phyloP scores from a whole-genome alignment of 2,797 vertebrate species.

The Lophius americanus region DNA sequence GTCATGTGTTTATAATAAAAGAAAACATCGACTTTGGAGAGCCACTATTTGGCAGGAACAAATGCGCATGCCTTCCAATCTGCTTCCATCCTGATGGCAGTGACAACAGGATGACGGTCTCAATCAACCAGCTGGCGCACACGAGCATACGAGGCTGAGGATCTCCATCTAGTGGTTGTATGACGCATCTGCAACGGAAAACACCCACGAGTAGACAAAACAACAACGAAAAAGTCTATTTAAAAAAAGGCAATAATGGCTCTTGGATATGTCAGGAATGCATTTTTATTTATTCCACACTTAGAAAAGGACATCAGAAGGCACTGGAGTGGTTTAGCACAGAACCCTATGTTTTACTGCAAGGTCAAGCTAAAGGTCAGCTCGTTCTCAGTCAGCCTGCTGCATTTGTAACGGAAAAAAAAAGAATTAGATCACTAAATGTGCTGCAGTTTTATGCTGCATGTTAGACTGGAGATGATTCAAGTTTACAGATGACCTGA shows the following conservation, averaged over 20 bases:
- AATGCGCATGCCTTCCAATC: constrained; percentile 50
- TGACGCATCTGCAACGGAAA: not conserved
- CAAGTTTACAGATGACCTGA: constrained; percentile 29
- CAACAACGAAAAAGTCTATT: not conserved
- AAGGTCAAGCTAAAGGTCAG: constrained; percentile 60
- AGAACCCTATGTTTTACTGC: constrained; percentile 61
- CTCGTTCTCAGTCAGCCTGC: constrained; percentile 42
- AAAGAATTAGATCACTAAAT: constrained; percentile 29
- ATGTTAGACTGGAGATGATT: constrained; percentile 12
- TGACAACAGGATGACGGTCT: constrained; percentile 5
- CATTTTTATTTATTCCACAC: constrained; percentile 85
- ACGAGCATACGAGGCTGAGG: not conserved
- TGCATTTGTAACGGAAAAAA: constrained; percentile 9
- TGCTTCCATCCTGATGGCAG: constrained; percentile 75
- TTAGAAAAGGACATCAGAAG: constrained; percentile 81
- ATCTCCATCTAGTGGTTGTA: constrained; percentile 62
- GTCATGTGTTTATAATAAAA: constrained; percentile 50
- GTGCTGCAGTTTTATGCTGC: constrained; percentile 15
- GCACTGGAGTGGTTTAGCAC: constrained; percentile 81
- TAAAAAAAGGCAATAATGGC: not conserved
- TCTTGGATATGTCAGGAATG: constrained; percentile 80
- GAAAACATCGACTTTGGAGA: constrained; percentile 42
- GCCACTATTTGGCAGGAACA: constrained; percentile 35
- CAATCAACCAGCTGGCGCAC: not conserved
- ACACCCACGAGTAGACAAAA: not conserved